These are phyloP conservation scores for Acropora yongei DNA, from an alignment of 64 coral and sea anemone species.

Conservation along the genomic window DNA sequence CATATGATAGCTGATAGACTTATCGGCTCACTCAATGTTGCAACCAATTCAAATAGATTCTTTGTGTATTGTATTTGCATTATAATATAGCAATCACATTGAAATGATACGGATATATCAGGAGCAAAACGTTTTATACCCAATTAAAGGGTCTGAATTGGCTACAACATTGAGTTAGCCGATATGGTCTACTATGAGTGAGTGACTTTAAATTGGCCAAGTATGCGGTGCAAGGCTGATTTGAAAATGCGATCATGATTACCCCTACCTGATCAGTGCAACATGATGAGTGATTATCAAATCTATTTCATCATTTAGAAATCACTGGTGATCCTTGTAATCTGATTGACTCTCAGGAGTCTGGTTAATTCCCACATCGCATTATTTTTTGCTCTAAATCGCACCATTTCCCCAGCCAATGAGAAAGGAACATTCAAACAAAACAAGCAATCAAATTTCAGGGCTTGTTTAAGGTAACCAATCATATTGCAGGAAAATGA, in stretches of 20 bases:
- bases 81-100: neutral
- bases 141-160: too few species aligned
- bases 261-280: neutral
- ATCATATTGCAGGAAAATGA: too few species aligned
- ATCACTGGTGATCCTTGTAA: neutral
- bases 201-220: neutral
- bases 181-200: neutral
- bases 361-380: neutral
- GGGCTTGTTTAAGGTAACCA: too few species aligned
- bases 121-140: too few species aligned
- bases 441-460: too few species aligned
- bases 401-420: too few species aligned
- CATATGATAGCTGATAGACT: too few species aligned
- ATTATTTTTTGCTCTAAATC: neutral
- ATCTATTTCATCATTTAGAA: neutral
- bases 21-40: too few species aligned
- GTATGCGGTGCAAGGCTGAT: neutral
- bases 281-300: neutral
- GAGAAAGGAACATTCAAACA: too few species aligned
- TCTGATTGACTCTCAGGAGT: neutral
- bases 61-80: neutral
- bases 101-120: neutral
- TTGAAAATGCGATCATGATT: neutral
- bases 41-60: too few species aligned
- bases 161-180: neutral